Percentiles rank a stretch among this genome's conserved stretches.
phyloP scores from a whole-genome alignment of 2,113 vertebrate species.

The Osmerus mordax region DNA sequence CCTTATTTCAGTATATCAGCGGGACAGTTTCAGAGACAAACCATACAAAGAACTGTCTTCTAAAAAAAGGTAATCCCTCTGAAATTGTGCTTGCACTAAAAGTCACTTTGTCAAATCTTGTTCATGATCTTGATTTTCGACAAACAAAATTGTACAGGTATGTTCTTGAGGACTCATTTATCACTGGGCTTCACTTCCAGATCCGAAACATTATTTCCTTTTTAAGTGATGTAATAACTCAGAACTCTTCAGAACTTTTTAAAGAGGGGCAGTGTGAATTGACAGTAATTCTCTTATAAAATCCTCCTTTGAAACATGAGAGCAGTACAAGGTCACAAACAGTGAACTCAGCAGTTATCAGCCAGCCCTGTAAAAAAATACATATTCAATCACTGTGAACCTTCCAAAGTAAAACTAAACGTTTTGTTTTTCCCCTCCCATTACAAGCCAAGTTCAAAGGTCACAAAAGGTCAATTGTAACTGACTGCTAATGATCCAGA shows the following conservation, averaged over 20 bases:
- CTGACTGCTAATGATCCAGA: conserved; percentile 39
- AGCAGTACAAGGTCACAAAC: conserved; percentile 12
- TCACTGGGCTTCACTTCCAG: not conserved
- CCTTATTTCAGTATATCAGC: not conserved
- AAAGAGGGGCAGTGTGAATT: too few relatives aligned
- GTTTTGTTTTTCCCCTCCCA: not conserved
- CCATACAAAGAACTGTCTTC: not conserved
- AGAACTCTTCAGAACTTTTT: too few relatives aligned
- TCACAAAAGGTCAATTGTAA: conserved; percentile 40
- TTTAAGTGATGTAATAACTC: too few relatives aligned
- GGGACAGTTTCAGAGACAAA: not conserved
- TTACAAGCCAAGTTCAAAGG: conserved; percentile 28
- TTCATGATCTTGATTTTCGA: too few relatives aligned
- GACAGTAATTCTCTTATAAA: not conserved
- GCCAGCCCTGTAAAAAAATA: conserved; percentile 13
- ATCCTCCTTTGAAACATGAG: conserved; percentile 3
- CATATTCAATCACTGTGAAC: conserved; percentile 18
- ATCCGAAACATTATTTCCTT: too few relatives aligned
- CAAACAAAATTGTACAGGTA: too few relatives aligned
- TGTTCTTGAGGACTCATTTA: too few relatives aligned
- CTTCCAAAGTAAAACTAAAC: conserved; percentile 13
- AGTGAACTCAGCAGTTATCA: not conserved
- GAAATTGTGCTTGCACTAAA: not conserved
- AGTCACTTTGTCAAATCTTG: too few relatives aligned
- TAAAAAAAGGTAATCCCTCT: not conserved